phyloP scores from a whole-genome alignment of 2,888 invertebrate species.

The Melieria crassipennis region DNA sequence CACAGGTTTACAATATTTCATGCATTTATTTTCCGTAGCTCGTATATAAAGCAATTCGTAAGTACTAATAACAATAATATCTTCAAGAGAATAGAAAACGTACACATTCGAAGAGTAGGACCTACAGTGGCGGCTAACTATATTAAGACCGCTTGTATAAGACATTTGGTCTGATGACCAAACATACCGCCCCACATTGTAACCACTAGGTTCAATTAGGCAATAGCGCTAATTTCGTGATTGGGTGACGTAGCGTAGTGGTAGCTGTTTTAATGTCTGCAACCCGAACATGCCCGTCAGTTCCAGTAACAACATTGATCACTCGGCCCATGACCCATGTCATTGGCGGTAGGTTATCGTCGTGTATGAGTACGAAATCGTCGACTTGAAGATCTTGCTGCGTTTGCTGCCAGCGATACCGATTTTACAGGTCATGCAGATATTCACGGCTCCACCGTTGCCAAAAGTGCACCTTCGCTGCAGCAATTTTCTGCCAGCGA shows the following conservation, averaged over 20 bases:
- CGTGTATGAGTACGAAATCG: constrained; percentile 5
- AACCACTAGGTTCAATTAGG: not conserved
- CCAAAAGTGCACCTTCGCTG: constrained; percentile 6
- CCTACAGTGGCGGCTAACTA: no score
- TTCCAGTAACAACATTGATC: not conserved
- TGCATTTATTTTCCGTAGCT: no score
- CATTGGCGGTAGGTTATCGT: constrained; percentile 8
- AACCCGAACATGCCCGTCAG: constrained; percentile 32
- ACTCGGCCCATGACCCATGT: constrained; percentile 22
- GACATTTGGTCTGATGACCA: constrained; percentile 1
- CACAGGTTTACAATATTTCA: no score
- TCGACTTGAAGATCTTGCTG: constrained; percentile 11
- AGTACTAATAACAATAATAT: no score
- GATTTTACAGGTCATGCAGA: constrained; percentile 2
- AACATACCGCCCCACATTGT: constrained; percentile 1
- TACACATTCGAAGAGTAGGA: no score
- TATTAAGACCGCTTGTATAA: no score
- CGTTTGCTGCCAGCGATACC: constrained; percentile 9
- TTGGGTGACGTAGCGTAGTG: constrained; percentile 15
- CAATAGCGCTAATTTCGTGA: constrained; percentile 26
- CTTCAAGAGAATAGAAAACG: no score
- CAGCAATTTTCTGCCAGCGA: constrained; percentile 1
- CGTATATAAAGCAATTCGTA: no score
- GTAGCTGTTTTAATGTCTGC: constrained; percentile 27
- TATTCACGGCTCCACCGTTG: not conserved